Evolutionary conservation across 2,888 invertebrate species (phyloP).

Genomic region (Calliopum simillimum): DNA sequence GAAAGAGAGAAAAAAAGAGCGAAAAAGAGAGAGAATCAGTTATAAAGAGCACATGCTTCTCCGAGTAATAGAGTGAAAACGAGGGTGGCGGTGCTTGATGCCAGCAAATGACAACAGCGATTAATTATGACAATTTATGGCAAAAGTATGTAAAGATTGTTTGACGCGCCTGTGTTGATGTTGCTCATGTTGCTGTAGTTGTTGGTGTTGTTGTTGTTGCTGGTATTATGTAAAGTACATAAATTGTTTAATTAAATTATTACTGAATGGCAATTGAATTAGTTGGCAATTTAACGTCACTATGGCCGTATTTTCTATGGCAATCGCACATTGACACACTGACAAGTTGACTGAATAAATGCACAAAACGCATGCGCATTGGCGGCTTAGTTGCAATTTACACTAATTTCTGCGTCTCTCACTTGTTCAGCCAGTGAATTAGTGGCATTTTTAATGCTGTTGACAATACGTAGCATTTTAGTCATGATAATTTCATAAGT

Average conservation of each 20-base stretch:
- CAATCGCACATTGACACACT: conserved; percentile 19
- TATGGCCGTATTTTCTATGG: too few relatives aligned
- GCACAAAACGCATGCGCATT: conserved; percentile 32
- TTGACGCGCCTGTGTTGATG: background rate
- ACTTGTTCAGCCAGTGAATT: conserved; percentile 8
- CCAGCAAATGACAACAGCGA: conserved; percentile 2
- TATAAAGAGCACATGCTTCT: too few relatives aligned
- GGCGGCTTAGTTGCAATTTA: background rate
- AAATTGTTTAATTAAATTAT: too few relatives aligned
- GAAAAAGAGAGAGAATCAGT: too few relatives aligned
- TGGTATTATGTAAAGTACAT: conserved; percentile 8
- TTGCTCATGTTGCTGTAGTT: background rate
- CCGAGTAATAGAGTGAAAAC: too few relatives aligned
- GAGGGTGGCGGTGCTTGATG: background rate
- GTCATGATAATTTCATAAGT: conserved; percentile 20
- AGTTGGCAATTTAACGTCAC: too few relatives aligned
- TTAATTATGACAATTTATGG: background rate
- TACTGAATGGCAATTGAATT: too few relatives aligned
- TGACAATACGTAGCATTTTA: conserved; percentile 27
- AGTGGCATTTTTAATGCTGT: conserved; percentile 29
- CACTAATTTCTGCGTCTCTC: background rate
- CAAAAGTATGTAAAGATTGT: too few relatives aligned
- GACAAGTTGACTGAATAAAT: conserved; percentile 24
- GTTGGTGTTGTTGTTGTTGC: background rate
- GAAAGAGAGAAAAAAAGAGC: too few relatives aligned